Percentiles rank a stretch among this genome's conserved stretches.
These are phyloP conservation scores for Diaphora mendica DNA, from an alignment of 2,888 invertebrate species.

Conservation along the genomic window DNA sequence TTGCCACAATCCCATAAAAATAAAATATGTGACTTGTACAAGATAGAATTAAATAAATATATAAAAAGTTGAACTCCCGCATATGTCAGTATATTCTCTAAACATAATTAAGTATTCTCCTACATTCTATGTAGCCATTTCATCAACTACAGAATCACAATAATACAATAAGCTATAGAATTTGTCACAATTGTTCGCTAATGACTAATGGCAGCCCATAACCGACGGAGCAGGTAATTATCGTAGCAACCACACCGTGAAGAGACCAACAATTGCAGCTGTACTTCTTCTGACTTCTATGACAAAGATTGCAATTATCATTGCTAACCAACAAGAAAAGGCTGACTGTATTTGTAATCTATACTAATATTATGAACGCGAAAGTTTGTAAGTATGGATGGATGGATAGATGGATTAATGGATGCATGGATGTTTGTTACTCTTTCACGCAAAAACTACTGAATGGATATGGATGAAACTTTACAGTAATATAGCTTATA, in stretches of 20 bases:
- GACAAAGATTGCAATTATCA: slow-evolving; percentile 45
- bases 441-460: no score
- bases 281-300: no score
- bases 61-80: neutral
- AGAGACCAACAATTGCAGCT: slow-evolving; percentile 51
- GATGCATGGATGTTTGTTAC: no score
- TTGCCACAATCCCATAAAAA: no score
- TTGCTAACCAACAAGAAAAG: slow-evolving; percentile 33
- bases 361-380: no score
- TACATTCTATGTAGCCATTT: slow-evolving; percentile 20
- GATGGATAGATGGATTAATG: no score
- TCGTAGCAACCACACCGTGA: slow-evolving; percentile 48
- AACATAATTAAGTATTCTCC: neutral
- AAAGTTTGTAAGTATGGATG: no score
- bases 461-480: no score
- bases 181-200: slow-evolving; percentile 40
- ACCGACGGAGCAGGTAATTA: slow-evolving; percentile 47
- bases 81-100: neutral
- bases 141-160: slow-evolving; percentile 45
- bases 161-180: slow-evolving; percentile 43
- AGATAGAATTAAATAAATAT: neutral
- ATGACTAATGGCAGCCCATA: slow-evolving; percentile 45
- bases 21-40: neutral
- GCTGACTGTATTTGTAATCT: slow-evolving; percentile 10
- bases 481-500: no score